A percentile compares a stretch with the other conserved stretches of the same genome.
These are phyloP conservation scores for Aphidius gifuensis DNA, from an alignment of 1,140 invertebrate species.

Conservation along the genomic window DNA sequence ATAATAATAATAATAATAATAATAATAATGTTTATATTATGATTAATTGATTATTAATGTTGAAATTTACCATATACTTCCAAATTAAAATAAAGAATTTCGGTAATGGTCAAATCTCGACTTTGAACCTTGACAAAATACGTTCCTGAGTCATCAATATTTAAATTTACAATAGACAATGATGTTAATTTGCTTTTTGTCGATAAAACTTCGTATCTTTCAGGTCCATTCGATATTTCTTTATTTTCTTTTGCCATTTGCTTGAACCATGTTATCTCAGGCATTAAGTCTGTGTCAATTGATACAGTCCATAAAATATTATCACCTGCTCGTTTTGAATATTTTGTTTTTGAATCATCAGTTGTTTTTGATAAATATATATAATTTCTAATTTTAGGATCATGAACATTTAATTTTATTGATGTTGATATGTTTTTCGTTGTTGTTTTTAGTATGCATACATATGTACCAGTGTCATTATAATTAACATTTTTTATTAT, in stretches of 20 bases:
- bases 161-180: constrained; percentile 32
- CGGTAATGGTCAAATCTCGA: constrained; percentile 3
- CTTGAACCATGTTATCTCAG: constrained; percentile 47
- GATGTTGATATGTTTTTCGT: constrained; percentile 34
- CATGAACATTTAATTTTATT: constrained; percentile 48
- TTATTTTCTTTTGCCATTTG: not conserved
- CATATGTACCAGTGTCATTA: constrained; percentile 56
- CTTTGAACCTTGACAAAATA: constrained; percentile 35
- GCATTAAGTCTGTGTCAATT: constrained; percentile 49
- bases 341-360: constrained; percentile 23
- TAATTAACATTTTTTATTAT: constrained; percentile 48
- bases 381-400: constrained; percentile 45
- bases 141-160: constrained; percentile 33
- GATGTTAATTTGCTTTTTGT: constrained; percentile 10
- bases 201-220: not conserved
- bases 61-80: constrained; percentile 33
- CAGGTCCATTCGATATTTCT: too few relatives aligned
- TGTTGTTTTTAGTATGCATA: constrained; percentile 50
- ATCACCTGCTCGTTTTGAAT: constrained; percentile 30
- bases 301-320: constrained; percentile 45
- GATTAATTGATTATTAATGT: not conserved
- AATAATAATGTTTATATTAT: not conserved
- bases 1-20: constrained; percentile 21
- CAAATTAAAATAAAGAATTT: constrained; percentile 35
- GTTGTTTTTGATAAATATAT: constrained; percentile 47